Conservation (phyloP, 2,797 vertebrate species). For the Sardinella longiceps region DNA sequence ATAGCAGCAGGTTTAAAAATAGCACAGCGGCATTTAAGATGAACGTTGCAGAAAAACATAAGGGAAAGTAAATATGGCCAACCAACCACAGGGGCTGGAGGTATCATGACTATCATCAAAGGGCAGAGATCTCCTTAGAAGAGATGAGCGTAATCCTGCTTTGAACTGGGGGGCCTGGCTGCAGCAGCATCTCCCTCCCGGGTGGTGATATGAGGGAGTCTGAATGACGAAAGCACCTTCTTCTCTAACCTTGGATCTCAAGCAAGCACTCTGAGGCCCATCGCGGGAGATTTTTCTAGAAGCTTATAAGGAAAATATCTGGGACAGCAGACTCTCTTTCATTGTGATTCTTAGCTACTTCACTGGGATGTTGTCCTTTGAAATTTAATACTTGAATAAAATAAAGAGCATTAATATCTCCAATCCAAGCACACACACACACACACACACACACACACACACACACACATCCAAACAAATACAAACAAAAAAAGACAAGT, state of each 20-base stretch:
- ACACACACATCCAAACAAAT: not conserved
- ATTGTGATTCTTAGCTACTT: not conserved
- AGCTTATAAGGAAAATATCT: slow-evolving; percentile 3
- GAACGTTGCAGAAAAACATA: not conserved
- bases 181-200: not conserved
- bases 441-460: too few relatives aligned
- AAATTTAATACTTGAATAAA: not conserved
- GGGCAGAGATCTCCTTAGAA: not conserved
- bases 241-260: slow-evolving; percentile 13
- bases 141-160: not conserved
- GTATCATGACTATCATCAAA: slow-evolving; percentile 7
- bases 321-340: not conserved
- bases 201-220: not conserved
- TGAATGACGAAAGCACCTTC: not conserved
- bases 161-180: not conserved
- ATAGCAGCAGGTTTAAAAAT: not conserved
- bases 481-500: not conserved
- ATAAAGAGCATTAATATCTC: not conserved
- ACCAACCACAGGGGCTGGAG: not conserved
- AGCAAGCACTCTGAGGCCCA: not conserved
- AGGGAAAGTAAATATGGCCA: not conserved
- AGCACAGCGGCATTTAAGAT: not conserved
- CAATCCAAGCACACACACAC: not conserved
- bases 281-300: not conserved
- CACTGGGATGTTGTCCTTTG: not conserved